Conservation (phyloP, 2,888 invertebrate genomes). For the Fragum fragum region DNA sequence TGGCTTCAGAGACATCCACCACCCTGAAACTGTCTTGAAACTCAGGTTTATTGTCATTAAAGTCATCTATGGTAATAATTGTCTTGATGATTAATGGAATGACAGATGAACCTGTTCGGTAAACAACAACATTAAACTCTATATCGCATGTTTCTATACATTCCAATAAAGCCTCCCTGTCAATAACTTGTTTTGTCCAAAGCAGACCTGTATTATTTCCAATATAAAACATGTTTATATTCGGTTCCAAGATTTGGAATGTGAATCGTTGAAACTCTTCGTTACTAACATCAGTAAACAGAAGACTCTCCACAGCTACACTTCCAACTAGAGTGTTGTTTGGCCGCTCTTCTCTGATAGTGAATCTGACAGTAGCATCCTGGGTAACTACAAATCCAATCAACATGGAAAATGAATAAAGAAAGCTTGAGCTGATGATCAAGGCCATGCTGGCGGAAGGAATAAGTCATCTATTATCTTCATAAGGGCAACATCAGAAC, state of each 20-base stretch:
- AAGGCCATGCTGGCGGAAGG: no score
- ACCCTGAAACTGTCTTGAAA: constrained; percentile 64
- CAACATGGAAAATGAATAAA: neutral
- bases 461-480: no score
- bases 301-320: constrained; percentile 64
- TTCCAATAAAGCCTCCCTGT: constrained; percentile 73
- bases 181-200: constrained; percentile 70
- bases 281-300: constrained; percentile 54
- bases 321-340: constrained; percentile 62
- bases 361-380: constrained; percentile 64
- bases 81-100: constrained; percentile 73
- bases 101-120: constrained; percentile 45
- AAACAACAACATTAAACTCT: constrained; percentile 75
- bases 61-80: constrained; percentile 72
- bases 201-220: constrained; percentile 74
- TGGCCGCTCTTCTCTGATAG: constrained; percentile 47
- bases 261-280: constrained; percentile 52
- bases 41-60: constrained; percentile 78
- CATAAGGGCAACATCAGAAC: no score
- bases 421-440: neutral
- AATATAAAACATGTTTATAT: constrained; percentile 70
- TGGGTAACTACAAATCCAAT: constrained; percentile 43
- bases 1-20: constrained; percentile 71
- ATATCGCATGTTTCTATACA: constrained; percentile 72
- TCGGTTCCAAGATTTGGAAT: constrained; percentile 66